Evolutionary conservation across 2,888 invertebrate genomes (phyloP).

Genomic region (Pteria penguin): DNA sequence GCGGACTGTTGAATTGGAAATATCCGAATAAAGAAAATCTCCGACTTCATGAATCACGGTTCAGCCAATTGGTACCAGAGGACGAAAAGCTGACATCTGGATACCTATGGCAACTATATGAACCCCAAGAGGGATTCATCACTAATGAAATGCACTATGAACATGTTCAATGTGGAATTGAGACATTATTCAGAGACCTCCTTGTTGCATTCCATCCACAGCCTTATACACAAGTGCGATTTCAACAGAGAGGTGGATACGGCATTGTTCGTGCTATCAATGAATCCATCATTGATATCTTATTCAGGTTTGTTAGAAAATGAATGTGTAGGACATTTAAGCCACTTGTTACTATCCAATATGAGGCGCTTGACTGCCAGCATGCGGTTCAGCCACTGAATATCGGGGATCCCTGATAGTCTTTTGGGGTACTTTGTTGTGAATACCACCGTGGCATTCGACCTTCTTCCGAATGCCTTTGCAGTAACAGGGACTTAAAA

Average conservation of each 20-base stretch:
- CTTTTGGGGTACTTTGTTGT: too few species aligned
- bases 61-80: constrained; percentile 1
- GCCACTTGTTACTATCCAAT: too few species aligned
- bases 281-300: constrained; percentile 3
- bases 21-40: neutral
- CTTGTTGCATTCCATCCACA: constrained; percentile 58
- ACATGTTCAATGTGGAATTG: constrained; percentile 30
- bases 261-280: constrained; percentile 38
- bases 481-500: too few species aligned
- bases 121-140: neutral
- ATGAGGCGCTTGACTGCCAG: too few species aligned
- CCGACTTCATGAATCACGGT: neutral
- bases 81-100: neutral
- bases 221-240: constrained; percentile 55
- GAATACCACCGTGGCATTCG: too few species aligned
- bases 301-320: too few species aligned
- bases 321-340: too few species aligned
- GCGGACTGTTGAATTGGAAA: constrained; percentile 18
- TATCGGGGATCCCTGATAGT: too few species aligned
- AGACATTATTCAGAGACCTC: constrained; percentile 41
- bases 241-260: constrained; percentile 50
- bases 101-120: constrained; percentile 17
- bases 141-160: constrained; percentile 38
- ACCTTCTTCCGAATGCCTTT: too few species aligned
- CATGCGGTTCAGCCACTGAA: too few species aligned